A percentile compares a stretch with the other conserved stretches of the same genome.
Conservation (phyloP, 2,797 vertebrate genomes). For the Sebastes nivosus region DNA sequence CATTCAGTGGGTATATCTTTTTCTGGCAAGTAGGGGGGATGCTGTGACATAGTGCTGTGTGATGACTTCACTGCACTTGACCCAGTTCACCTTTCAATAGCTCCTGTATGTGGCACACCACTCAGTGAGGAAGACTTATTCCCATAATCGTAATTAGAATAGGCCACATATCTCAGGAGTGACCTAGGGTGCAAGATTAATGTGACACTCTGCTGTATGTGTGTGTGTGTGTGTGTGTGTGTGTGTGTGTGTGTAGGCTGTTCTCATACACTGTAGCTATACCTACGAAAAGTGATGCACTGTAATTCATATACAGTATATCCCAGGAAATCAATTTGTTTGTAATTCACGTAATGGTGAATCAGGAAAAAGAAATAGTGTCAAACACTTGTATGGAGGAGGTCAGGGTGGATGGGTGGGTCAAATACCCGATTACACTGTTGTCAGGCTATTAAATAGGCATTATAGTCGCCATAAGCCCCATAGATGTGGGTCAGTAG, state of each 20-base stretch:
- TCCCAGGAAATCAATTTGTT: no score
- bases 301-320: no score
- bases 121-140: slow-evolving; percentile 32
- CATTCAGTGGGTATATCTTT: background rate
- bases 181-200: slow-evolving; percentile 37
- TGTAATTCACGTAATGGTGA: no score
- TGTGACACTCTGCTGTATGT: slow-evolving; percentile 6
- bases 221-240: background rate
- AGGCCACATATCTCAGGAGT: slow-evolving; percentile 25
- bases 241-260: background rate
- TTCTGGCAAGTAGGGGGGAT: background rate
- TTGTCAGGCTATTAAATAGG: no score
- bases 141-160: slow-evolving; percentile 50
- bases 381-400: no score
- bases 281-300: no score
- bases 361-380: no score
- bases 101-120: background rate
- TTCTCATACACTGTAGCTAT: no score
- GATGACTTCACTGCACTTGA: slow-evolving; percentile 34
- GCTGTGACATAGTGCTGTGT: slow-evolving; percentile 7
- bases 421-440: no score
- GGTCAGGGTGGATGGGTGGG: no score
- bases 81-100: slow-evolving; percentile 46
- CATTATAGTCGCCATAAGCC: no score
- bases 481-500: no score